Conservation (phyloP, 2,797 vertebrate species). For the Phylloscopus collybita region DNA sequence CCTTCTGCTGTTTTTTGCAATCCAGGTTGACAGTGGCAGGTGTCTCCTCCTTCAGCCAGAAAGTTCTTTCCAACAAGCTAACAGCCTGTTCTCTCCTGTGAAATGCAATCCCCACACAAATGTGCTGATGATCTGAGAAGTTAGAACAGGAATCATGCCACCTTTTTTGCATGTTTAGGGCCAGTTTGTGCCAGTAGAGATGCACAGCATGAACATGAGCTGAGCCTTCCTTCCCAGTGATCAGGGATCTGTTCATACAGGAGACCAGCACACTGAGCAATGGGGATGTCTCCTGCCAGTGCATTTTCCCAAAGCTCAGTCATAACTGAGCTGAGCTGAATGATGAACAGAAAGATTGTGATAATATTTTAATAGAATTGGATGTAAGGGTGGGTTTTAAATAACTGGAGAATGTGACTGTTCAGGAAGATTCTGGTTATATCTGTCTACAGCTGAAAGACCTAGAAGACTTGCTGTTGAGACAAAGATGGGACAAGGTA, state of each 20-base stretch:
- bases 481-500: not conserved
- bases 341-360: not conserved
- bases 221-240: not conserved
- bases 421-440: not conserved
- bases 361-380: not conserved
- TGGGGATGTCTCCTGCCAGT: fast-evolving
- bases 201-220: not conserved
- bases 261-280: not conserved
- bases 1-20: not conserved
- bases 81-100: not conserved
- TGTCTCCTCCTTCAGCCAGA: constrained; percentile 3
- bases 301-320: not conserved
- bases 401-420: not conserved
- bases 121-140: not conserved
- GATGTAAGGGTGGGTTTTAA: not conserved
- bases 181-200: not conserved
- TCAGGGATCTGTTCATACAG: not conserved
- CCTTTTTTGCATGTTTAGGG: not conserved
- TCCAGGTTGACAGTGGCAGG: constrained; percentile 39
- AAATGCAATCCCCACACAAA: not conserved
- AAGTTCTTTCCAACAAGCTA: not conserved
- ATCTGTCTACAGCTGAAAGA: not conserved
- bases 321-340: not conserved
- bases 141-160: fast-evolving
- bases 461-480: not conserved